A percentile compares a stretch with the other conserved stretches of the same genome.
Conservation (phyloP, 1,140 invertebrate genomes). For the Papilio aristodemus region DNA sequence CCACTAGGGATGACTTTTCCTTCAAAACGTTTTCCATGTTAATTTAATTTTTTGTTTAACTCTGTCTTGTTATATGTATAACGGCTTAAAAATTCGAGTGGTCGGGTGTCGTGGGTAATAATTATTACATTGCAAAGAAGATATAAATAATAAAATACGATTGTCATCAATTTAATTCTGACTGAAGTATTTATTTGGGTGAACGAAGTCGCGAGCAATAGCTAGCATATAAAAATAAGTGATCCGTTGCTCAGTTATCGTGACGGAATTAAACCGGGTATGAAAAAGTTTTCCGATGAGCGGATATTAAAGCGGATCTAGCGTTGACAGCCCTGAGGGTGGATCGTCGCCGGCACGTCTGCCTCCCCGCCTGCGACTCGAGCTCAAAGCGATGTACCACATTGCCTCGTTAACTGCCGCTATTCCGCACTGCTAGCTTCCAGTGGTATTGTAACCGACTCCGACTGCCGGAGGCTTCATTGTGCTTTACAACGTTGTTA, state of each 20-base stretch:
- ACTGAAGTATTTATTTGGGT: neutral
- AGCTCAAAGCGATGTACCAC: conserved; percentile 54
- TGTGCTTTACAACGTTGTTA: conserved; percentile 17
- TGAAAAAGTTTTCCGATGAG: conserved; percentile 26
- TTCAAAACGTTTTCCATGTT: conserved; percentile 9
- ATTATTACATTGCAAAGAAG: too few species aligned
- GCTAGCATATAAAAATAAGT: neutral
- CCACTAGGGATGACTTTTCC: conserved; percentile 33
- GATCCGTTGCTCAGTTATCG: neutral
- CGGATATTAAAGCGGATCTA: conserved; percentile 15
- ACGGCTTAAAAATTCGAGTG: too few species aligned
- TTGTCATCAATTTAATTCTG: too few species aligned
- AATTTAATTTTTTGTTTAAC: neutral
- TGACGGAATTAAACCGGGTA: conserved; percentile 4
- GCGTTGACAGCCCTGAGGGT: conserved; percentile 41
- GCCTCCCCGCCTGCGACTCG: conserved; percentile 42
- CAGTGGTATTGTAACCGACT: conserved; percentile 29
- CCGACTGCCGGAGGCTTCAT: conserved; percentile 4
- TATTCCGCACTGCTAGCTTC: conserved; percentile 34
- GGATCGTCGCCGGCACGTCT: conserved; percentile 61
- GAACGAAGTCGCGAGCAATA: neutral
- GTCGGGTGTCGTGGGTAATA: too few species aligned
- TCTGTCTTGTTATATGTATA: too few species aligned
- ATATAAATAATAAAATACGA: too few species aligned
- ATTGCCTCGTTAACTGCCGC: conserved; percentile 63